Base-by-base conservation (phyloP, 2,113 vertebrate species). In the Eulacestoma nigropectus region DNA sequence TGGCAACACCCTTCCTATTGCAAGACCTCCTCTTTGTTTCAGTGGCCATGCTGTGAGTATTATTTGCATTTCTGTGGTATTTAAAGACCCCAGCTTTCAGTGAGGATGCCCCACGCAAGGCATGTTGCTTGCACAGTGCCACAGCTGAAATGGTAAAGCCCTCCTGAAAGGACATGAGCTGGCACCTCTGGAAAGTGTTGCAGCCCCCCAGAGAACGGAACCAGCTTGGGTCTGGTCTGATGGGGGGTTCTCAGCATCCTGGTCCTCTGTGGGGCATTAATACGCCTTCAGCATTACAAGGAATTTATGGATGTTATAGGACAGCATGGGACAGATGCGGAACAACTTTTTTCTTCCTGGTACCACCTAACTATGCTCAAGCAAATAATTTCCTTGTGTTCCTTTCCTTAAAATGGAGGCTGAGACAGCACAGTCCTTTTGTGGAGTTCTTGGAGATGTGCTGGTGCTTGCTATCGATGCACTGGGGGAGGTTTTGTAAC, bases 271-370 rank as follows among this genome's bases (percentile, higher is more conserved):
- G 59, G 55, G 16, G 16, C 13, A 42, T 39, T 52, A 46, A 23
- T 9, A 10, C 8, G 4, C 27, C 14, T 23, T 80, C 9, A 5
- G 11, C 13, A 7, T 64, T 30, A 25, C 23, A 56, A 84, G 44
- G 44, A 64, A 53, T 49, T 20, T 47, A 25, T 20, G 35, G 42
- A n/a, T 49, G 13, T 17, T 72, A 2, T 8, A 70, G 55, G 23
- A n/a, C 15, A 49, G 7, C 13, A 10, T 8, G 2, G 11, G 27
- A 79, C 47, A 76, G 32, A 20, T 0, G 1, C 0, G 0, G 57
- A 78, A 41, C 17, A 79, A 33, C 1, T 37, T 95, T 79, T 30
- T 25, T 32, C 35, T 82, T 70, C 21, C 23, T 42, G 10, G 16
- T 64, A 37, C 19, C 8, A 13, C 35, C 33, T 70, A 30, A 60